Percentiles rank a stretch among this genome's conserved stretches.
Conservation (phyloP, 2,113 vertebrate genomes). For the Atlantisia rogersi region DNA sequence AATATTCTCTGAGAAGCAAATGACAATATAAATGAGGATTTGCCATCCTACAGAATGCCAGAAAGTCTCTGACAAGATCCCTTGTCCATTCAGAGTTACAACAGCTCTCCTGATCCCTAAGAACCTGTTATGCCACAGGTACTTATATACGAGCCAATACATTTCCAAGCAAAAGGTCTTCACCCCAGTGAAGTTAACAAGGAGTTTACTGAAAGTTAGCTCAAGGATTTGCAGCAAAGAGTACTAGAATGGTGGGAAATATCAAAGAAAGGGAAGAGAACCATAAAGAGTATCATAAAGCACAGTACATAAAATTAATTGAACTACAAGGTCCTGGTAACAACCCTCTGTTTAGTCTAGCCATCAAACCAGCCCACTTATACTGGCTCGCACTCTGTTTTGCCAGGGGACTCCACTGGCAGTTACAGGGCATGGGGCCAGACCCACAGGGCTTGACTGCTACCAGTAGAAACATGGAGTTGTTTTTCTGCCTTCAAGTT, state of each 20-base stretch:
- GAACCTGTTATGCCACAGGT: background rate
- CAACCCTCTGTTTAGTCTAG: background rate
- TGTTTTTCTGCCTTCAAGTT: background rate
- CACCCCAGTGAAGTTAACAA: background rate
- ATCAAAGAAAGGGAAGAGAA: background rate
- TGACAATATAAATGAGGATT: background rate
- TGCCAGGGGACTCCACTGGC: background rate
- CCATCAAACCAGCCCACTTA: background rate
- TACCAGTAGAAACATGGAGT: background rate
- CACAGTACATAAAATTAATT: background rate
- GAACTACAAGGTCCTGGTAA: background rate
- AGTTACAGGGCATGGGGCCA: background rate
- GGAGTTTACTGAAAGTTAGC: background rate
- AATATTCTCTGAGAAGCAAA: background rate
- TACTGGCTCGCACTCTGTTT: background rate
- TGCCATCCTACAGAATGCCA: background rate
- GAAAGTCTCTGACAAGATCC: background rate
- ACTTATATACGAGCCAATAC: rapidly evolving
- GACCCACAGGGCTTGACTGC: background rate
- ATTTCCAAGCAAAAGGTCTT: background rate
- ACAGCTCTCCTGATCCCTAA: background rate
- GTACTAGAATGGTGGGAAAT: background rate
- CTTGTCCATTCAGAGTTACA: background rate
- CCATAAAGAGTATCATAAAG: background rate
- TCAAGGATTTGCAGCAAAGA: background rate